Conservation (phyloP, 2,888 invertebrate genomes). For the Erebia palarica region DNA sequence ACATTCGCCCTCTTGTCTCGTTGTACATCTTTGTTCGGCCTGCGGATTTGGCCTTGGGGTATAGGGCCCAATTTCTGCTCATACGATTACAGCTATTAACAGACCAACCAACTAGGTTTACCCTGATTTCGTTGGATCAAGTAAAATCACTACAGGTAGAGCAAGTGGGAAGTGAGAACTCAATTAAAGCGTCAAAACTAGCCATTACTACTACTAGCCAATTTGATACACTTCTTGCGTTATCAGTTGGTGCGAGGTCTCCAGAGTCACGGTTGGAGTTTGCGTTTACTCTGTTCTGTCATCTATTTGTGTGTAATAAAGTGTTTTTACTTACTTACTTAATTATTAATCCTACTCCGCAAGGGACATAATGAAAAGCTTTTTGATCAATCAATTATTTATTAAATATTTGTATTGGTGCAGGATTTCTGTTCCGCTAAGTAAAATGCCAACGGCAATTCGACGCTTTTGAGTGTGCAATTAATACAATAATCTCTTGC, state of each 20-base stretch:
- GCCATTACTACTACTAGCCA: neutral
- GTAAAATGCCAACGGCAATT: conserved; percentile 7
- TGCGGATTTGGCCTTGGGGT: conserved; percentile 16
- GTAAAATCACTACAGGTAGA: neutral
- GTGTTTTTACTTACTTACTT: no score
- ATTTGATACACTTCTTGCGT: no score
- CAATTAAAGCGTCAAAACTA: neutral
- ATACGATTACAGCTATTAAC: neutral
- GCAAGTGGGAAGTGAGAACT: no score
- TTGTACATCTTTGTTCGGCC: conserved; percentile 31
- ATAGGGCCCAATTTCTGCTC: conserved; percentile 7
- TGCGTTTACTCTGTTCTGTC: no score
- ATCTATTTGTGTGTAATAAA: no score
- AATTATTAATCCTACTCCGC: no score
- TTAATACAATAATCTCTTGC: conserved; percentile 41
- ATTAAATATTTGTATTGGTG: no score
- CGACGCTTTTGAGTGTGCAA: conserved; percentile 24
- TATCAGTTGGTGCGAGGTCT: neutral
- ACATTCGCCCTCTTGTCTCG: conserved; percentile 33
- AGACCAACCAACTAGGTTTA: neutral
- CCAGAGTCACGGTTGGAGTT: no score
- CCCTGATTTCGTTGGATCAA: neutral
- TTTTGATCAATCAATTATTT: no score
- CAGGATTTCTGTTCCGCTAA: neutral
- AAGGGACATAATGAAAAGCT: no score